These are phyloP conservation scores for Aporrectodea caliginosa DNA, from an alignment of 1,140 invertebrate genomes.

Conservation along the genomic window DNA sequence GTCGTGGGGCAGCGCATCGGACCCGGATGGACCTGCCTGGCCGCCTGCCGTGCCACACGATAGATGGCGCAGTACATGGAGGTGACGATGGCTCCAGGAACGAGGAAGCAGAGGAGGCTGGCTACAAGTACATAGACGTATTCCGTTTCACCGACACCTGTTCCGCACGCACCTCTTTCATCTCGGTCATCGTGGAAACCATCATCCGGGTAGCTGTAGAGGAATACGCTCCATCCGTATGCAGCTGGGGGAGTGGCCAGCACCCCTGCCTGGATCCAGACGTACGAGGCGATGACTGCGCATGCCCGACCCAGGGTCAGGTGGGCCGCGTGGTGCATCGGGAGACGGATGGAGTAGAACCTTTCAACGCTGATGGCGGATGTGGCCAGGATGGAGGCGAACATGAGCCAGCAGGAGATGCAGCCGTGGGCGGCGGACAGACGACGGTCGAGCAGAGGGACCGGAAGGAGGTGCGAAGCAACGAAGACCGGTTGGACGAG, in stretches of 20 bases:
- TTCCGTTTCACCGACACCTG: neutral
- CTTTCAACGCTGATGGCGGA: slow-evolving; percentile 45
- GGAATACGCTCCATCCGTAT: slow-evolving; percentile 13
- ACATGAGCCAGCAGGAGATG: slow-evolving; percentile 32
- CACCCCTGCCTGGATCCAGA: neutral
- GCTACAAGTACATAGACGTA: neutral
- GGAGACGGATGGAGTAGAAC: neutral
- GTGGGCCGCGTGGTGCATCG: slow-evolving; percentile 35
- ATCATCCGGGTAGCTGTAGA: slow-evolving; percentile 1
- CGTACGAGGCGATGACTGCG: neutral
- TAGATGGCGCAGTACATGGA: slow-evolving; percentile 11
- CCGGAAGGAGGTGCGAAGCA: slow-evolving; percentile 6
- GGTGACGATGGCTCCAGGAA: neutral
- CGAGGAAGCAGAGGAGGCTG: slow-evolving; percentile 2
- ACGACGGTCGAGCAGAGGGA: slow-evolving; percentile 45
- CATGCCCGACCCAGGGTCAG: slow-evolving; percentile 7
- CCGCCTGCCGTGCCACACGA: neutral
- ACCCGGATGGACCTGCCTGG: neutral
- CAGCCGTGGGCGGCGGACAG: slow-evolving; percentile 53
- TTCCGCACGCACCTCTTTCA: neutral
- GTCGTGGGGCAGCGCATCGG: too few species aligned
- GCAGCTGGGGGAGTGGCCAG: neutral
- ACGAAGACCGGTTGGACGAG: slow-evolving; percentile 31
- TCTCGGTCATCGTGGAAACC: too few species aligned
- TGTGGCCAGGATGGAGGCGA: slow-evolving; percentile 50